Evolutionary conservation across 2,113 vertebrate genomes (phyloP).

Genomic region (Pelobates fuscus): DNA sequence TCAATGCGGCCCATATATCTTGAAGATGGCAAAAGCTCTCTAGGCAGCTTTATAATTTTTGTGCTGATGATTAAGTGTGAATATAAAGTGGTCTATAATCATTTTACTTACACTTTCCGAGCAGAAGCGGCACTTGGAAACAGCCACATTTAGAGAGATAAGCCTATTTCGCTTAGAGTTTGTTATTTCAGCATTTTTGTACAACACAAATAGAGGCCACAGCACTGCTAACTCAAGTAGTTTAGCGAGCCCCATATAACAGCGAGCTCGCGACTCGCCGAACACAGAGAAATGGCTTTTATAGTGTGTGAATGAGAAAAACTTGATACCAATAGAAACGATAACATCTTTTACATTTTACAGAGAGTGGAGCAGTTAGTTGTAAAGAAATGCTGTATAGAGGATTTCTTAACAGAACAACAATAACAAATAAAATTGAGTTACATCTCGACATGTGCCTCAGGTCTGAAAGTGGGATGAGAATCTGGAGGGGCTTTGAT

Average conservation of each 20-base stretch:
- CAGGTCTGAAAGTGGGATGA: no score
- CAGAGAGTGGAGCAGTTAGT: no score
- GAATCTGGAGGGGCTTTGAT: no score
- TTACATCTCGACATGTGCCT: no score
- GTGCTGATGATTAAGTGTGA: constrained; percentile 29
- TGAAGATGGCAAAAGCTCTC: constrained; percentile 33
- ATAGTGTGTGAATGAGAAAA: neutral
- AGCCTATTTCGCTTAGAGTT: constrained; percentile 3
- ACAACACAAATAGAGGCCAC: neutral
- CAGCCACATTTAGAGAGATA: constrained; percentile 13
- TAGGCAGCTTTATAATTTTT: constrained; percentile 42
- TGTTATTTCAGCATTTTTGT: constrained; percentile 20
- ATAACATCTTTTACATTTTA: no score
- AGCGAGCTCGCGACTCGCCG: neutral
- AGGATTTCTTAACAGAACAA: no score
- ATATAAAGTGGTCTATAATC: constrained; percentile 41
- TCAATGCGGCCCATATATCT: constrained; percentile 12
- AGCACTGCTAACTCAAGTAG: neutral
- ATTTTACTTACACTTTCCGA: constrained; percentile 39
- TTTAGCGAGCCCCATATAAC: neutral
- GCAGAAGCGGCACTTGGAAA: neutral
- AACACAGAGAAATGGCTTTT: neutral
- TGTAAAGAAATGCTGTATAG: no score
- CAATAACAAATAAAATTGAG: no score
- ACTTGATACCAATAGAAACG: no score